A percentile compares a stretch with the other conserved stretches of the same genome.
Evolutionary conservation across 2,113 vertebrate species (phyloP).

Genomic region (Okapia johnstoni): DNA sequence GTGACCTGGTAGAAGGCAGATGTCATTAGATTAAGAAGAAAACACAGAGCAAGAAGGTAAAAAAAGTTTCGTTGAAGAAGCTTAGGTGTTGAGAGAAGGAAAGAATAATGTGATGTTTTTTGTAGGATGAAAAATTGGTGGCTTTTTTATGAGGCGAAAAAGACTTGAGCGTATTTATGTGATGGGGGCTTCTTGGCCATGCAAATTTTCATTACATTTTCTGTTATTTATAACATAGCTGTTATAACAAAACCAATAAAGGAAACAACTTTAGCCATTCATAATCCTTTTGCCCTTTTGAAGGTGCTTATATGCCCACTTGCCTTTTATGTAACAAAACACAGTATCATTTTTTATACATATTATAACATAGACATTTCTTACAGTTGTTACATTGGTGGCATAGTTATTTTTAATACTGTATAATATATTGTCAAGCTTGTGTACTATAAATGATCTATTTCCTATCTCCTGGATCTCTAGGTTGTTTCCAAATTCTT

Average conservation of each 20-base stretch:
- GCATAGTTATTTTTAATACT: constrained; percentile 1
- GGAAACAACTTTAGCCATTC: background rate
- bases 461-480: constrained; percentile 31
- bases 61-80: background rate
- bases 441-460: background rate
- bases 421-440: background rate
- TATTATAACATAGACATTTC: background rate
- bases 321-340: constrained; percentile 25
- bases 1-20: background rate
- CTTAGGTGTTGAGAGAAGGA: background rate
- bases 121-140: background rate
- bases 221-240: background rate
- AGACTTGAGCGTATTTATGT: background rate
- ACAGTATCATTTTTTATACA: background rate
- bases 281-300: background rate
- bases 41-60: background rate
- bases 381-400: background rate
- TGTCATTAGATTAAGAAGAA: background rate
- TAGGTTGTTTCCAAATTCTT: constrained; percentile 56
- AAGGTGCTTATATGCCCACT: background rate
- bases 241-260: background rate
- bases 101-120: background rate
- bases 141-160: background rate
- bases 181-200: background rate
- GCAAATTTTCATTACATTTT: background rate